Evolutionary conservation across 2,888 invertebrate genomes (phyloP), one percentile per base, ranked within the genome.

Genomic region (Magallana nippona): DNA sequence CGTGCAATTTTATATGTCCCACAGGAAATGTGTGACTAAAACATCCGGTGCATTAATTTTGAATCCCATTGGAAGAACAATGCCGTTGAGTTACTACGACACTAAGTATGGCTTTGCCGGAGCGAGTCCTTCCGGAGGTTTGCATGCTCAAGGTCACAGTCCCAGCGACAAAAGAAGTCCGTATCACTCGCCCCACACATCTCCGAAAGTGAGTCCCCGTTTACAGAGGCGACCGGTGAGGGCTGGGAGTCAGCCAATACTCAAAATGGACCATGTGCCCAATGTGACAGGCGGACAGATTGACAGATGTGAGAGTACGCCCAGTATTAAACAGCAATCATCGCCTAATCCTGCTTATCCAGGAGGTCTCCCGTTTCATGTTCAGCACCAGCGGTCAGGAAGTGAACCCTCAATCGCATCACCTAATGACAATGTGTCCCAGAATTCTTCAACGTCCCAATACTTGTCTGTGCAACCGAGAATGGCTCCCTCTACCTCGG

Each of bases 1-100:
- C 83, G 98, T 98, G 87, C 98, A 98, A 10, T 98, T 97, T 88
- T 98, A 98, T 94, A 98, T 98, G 44, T 97, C 97, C 1, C 97
- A 97, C 78, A 97, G 97, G 22, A 97, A 97, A 92, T 96, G 97
- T 0, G 97, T 98, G 92, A 98, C 98, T 1, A 96, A 96, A 10
- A 97, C 97, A 0, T 98, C 98, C 1, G 97, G 98, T 0, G 98
- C 98, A 0, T 95, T 97, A 82, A 98, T 98, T 85, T 96, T 96
- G 90, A 96, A 96, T 86, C 98, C 98, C 0, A 96, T 97, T 87
- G 97, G 98, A 91, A 95, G 98, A 85, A 95, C 96, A 22, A 92
- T 92, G 91, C 92, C 92, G 1, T 84, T 92, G 56, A 91, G 92
- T 86, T 92, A 91, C 83, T 92, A 92, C 85, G 92, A 92, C 83